phyloP scores from a whole-genome alignment of 2,888 invertebrate species.

The Tupiocoris notatus region DNA sequence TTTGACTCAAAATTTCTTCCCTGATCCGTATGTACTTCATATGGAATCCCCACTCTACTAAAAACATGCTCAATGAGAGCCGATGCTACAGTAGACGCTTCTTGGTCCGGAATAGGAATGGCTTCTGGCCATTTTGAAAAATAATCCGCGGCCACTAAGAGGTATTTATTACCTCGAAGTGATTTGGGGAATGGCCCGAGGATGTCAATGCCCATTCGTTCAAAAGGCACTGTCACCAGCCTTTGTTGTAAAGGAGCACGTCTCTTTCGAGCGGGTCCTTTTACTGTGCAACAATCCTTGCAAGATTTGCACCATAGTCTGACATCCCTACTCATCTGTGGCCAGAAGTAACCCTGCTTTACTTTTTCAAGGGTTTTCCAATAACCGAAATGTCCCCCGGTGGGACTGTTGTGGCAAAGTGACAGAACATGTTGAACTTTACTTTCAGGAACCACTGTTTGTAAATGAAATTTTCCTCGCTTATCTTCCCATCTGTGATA shows the following conservation, averaged over 20 bases:
- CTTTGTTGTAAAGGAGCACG: too few relatives aligned
- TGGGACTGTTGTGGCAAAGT: not conserved
- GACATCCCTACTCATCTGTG: too few relatives aligned
- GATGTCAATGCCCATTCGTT: not conserved
- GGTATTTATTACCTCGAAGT: not conserved
- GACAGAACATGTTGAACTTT: not conserved
- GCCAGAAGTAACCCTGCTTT: not conserved
- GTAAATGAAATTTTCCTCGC: not conserved
- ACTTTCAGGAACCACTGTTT: not conserved
- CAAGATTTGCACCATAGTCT: too few relatives aligned
- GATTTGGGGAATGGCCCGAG: not conserved
- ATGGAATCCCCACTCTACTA: not conserved
- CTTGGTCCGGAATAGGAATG: not conserved
- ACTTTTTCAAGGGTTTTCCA: not conserved
- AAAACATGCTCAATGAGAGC: not conserved
- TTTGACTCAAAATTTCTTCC: not conserved
- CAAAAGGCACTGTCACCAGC: not conserved
- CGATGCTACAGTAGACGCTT: not conserved
- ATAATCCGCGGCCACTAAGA: not conserved
- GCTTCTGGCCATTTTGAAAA: conserved; percentile 16
- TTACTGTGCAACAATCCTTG: too few relatives aligned
- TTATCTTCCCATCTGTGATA: too few relatives aligned
- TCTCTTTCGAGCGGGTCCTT: too few relatives aligned
- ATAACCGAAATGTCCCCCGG: conserved; percentile 4
- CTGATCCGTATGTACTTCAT: conserved; percentile 8